These are phyloP conservation scores for Buteo buteo DNA, from an alignment of 2,113 vertebrate species.

Conservation along the genomic window DNA sequence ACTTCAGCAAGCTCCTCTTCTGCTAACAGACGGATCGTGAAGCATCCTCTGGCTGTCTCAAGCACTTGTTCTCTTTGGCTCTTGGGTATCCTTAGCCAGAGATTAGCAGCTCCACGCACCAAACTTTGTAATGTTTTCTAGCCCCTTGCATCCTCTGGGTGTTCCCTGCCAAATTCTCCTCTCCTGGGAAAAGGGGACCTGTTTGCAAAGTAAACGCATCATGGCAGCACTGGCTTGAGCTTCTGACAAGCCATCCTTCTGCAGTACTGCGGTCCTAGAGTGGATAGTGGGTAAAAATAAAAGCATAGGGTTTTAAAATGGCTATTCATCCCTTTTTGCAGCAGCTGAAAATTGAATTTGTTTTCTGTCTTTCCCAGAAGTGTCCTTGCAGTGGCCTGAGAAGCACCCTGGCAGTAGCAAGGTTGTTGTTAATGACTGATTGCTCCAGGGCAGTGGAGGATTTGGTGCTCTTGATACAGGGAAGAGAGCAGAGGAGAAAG, in stretches of 20 bases:
- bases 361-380: not conserved
- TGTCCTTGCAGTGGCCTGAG: not conserved
- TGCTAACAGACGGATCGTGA: not conserved
- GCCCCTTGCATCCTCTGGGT: not conserved
- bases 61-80: not conserved
- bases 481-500: not conserved
- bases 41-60: not conserved
- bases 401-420: not conserved
- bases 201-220: not conserved
- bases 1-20: not conserved
- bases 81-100: not conserved
- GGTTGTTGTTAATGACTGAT: not conserved
- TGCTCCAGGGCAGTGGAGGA: not conserved
- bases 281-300: not conserved
- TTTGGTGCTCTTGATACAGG: not conserved
- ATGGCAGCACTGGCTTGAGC: not conserved
- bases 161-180: not conserved
- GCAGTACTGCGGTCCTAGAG: not conserved
- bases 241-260: not conserved
- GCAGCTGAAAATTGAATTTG: not conserved
- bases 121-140: not conserved
- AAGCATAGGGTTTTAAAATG: not conserved
- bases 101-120: not conserved
- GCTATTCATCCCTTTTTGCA: not conserved
- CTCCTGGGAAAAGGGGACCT: not conserved